These are phyloP conservation scores for Drosophila colorata DNA, from an alignment of 2,888 invertebrate genomes.

Conservation along the genomic window DNA sequence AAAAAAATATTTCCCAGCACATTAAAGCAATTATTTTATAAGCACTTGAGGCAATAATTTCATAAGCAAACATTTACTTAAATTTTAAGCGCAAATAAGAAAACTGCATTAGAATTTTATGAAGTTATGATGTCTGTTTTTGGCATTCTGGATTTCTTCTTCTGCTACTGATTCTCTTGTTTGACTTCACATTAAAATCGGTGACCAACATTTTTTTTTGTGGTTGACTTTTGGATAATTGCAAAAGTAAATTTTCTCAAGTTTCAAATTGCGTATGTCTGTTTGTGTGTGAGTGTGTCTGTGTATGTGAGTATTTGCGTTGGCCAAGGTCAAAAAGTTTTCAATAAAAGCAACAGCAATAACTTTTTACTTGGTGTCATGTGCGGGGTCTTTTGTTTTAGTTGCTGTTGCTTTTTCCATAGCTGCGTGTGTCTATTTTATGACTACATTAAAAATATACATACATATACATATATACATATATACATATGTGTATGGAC, in stretches of 20 bases:
- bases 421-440: constrained; percentile 32
- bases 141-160: constrained; percentile 10
- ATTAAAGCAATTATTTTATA: too few relatives aligned
- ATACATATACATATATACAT: background rate
- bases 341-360: constrained; percentile 37
- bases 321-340: constrained; percentile 51
- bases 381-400: constrained; percentile 24
- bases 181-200: constrained; percentile 26
- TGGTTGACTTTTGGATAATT: constrained; percentile 33
- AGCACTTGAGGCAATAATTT: background rate
- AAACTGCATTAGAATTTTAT: background rate
- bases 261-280: constrained; percentile 22
- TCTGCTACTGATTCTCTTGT: constrained; percentile 15
- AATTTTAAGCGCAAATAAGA: background rate
- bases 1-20: background rate
- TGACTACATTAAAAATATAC: constrained; percentile 45
- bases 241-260: constrained; percentile 41
- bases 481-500: constrained; percentile 12
- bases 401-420: constrained; percentile 11
- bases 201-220: constrained; percentile 1
- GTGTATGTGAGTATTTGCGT: constrained; percentile 17
- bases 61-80: background rate
- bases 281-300: constrained; percentile 8
- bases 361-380: constrained; percentile 34
- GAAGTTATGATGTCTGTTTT: background rate